A percentile compares a stretch with the other conserved stretches of the same genome.
phyloP scores from a whole-genome alignment of 1,140 invertebrate species.

The Drosophila nannoptera region DNA sequence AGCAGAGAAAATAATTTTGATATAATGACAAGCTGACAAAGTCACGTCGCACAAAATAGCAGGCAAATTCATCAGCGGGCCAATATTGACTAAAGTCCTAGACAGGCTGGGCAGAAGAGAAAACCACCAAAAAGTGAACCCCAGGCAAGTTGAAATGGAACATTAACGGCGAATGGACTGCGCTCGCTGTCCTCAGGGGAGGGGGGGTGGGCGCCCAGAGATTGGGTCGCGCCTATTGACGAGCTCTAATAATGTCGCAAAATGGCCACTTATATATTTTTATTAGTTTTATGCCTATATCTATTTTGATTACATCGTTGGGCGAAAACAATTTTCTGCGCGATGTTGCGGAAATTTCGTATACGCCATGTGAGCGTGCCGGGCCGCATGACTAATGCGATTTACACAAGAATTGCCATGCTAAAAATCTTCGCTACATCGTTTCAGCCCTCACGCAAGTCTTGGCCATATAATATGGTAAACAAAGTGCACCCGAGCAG shows the following conservation, averaged over 20 bases:
- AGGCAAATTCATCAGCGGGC: conserved; percentile 64
- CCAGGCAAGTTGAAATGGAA: conserved; percentile 10
- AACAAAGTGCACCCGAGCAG: not conserved
- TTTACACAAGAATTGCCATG: conserved; percentile 55
- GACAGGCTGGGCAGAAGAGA: conserved; percentile 15
- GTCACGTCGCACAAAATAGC: conserved; percentile 59
- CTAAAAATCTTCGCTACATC: conserved; percentile 40
- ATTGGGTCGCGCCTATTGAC: conserved; percentile 46
- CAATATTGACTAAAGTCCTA: conserved; percentile 53
- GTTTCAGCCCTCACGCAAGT: conserved; percentile 50
- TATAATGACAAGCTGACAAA: conserved; percentile 64
- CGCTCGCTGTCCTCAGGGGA: not conserved
- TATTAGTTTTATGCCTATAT: conserved; percentile 56
- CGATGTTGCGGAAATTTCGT: conserved; percentile 50
- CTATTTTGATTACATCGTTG: conserved; percentile 62
- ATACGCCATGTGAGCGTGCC: conserved; percentile 38
- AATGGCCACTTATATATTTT: conserved; percentile 75
- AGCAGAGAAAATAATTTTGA: conserved; percentile 62
- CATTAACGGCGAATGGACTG: conserved; percentile 9
- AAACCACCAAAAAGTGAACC: conserved; percentile 27
- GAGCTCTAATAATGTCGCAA: conserved; percentile 59
- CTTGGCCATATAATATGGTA: conserved; percentile 7
- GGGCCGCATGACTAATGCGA: conserved; percentile 29
- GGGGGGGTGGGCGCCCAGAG: not conserved
- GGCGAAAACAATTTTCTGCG: conserved; percentile 58